Evolutionary conservation across 2,113 vertebrate species (phyloP), one percentile per base, ranked within the genome.

Genomic region (Geococcyx californianus): DNA sequence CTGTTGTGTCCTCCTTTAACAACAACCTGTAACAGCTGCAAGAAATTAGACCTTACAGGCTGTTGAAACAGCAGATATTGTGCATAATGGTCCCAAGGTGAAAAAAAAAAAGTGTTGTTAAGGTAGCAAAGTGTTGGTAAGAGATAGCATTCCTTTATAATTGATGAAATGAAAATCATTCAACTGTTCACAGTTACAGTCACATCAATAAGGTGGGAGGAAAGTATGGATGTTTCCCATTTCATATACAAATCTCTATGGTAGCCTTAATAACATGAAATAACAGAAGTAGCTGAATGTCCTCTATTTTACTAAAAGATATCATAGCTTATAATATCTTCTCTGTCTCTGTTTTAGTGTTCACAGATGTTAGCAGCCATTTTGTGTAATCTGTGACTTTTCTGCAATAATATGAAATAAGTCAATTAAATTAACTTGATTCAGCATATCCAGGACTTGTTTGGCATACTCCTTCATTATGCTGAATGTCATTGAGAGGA

Each of bases 171-270:
- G 5, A 49, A 21, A 82, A 49, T 73, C 81, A 34, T 55, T 26
- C 11, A 47, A 7, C 8, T 29, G 5, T 34, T 7, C 68, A 34
- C 8, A 17, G 9, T 42, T 84, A 20, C 2, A 28, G 17, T 45
- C 51, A 26, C 11, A 66, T 18, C 3, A 2, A 8, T 34, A 59
- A 47, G 8, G 19, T n/a, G 44, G 26, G 19, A 76, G 87, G 24
- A 91, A 93, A 56, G 1, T 13, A 5, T 1, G 0, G 1, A 2
- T 3, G 19, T 70, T 67, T 80, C 16, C 44, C 7, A n/a, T 58
- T 67, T 40, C 38, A 25, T n/a, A 49, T 24, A 55, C 40, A 56
- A 16, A 42, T 36, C 17, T 31, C 13, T 66, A 28, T 1, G 13
- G 70, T 60, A 66, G 34, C 10, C 17, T 64, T 78, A 40, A 11